A percentile compares a stretch with the other conserved stretches of the same genome.
phyloP scores from a whole-genome alignment of 2,888 invertebrate genomes.

The Hybos culiciformis region DNA sequence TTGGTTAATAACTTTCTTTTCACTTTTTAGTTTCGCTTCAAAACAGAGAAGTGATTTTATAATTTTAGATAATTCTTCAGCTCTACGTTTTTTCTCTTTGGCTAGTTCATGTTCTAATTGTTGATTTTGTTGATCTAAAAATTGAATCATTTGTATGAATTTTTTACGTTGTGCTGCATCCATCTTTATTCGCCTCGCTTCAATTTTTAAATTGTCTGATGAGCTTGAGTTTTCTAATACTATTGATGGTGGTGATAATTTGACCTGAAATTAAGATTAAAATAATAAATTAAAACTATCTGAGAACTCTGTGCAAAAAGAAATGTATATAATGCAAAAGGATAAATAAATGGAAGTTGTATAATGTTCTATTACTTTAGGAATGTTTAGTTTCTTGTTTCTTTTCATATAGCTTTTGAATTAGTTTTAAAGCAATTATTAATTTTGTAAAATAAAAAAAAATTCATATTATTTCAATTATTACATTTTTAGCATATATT shows the following conservation, averaged over 20 bases:
- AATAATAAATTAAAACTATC: too few species aligned
- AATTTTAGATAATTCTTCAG: slow-evolving; percentile 32
- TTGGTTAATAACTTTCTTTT: slow-evolving; percentile 32
- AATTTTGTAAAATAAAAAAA: too few species aligned
- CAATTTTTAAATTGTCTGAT: slow-evolving; percentile 7
- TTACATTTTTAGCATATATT: too few species aligned
- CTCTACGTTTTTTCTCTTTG: slow-evolving; percentile 31
- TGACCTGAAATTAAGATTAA: too few species aligned
- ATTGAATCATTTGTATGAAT: slow-evolving; percentile 28
- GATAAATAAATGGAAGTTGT: too few species aligned
- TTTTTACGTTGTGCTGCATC: slow-evolving; percentile 23
- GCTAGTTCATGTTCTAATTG: slow-evolving; percentile 29
- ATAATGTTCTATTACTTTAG: too few species aligned
- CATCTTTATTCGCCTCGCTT: too few species aligned
- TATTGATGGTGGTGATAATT: neutral
- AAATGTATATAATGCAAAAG: neutral
- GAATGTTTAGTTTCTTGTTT: too few species aligned
- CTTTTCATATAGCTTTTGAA: too few species aligned
- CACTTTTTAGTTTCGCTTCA: slow-evolving; percentile 32
- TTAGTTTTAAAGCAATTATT: too few species aligned
- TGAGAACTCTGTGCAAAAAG: too few species aligned
- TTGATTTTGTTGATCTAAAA: slow-evolving; percentile 31
- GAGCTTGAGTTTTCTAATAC: neutral
- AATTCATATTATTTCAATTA: too few species aligned
- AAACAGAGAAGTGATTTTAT: slow-evolving; percentile 32